phyloP scores from a whole-genome alignment of 2,113 vertebrate genomes.

The Siniperca chuatsi region DNA sequence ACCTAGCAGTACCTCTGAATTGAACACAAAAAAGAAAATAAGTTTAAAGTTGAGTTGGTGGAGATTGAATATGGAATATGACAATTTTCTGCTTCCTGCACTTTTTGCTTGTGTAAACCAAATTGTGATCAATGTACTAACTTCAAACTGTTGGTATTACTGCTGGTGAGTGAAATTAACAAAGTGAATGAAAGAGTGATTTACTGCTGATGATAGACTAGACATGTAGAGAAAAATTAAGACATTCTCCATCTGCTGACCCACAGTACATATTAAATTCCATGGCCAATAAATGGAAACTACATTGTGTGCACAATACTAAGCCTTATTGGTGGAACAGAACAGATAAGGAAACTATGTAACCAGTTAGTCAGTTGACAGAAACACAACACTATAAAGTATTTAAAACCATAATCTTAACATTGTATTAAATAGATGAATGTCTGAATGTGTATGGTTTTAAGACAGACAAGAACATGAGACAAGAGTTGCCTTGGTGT shows the following conservation, averaged over 20 bases:
- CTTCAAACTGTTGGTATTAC: background rate
- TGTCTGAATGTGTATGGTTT: constrained; percentile 22
- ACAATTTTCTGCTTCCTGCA: background rate
- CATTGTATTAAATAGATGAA: background rate
- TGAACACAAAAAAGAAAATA: background rate
- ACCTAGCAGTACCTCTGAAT: background rate
- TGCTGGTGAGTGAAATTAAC: background rate
- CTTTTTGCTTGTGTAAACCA: constrained; percentile 2
- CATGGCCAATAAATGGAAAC: background rate
- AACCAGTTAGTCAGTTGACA: background rate
- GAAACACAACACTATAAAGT: background rate
- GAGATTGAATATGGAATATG: background rate
- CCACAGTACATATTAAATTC: background rate
- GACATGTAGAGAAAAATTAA: background rate
- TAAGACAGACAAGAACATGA: background rate
- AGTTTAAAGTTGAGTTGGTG: background rate
- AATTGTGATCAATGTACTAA: background rate
- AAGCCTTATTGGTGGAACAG: background rate
- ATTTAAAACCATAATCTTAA: constrained; percentile 6
- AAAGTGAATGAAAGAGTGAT: background rate
- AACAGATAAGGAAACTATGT: constrained; percentile 20
- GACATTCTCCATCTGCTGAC: constrained; percentile 1
- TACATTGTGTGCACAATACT: background rate
- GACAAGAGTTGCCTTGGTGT: background rate
- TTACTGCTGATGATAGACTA: background rate